A percentile compares a stretch with the other conserved stretches of the same genome.
Conservation (phyloP, 2,888 invertebrate genomes). For the Actias luna region DNA sequence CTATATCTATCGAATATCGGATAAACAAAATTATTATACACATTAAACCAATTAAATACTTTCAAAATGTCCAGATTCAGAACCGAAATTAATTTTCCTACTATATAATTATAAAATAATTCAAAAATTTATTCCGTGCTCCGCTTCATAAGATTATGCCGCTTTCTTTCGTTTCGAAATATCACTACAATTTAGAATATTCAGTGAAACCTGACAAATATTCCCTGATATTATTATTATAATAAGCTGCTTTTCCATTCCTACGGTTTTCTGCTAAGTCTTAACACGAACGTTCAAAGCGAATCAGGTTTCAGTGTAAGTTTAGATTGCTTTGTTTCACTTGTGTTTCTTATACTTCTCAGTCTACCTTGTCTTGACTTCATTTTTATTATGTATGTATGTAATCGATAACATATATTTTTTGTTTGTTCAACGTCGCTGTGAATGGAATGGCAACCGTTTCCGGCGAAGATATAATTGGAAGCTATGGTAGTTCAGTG, state of each 20-base stretch:
- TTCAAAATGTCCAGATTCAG: too few species aligned
- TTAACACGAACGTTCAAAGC: constrained; percentile 43
- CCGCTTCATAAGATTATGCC: background rate
- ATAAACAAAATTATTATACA: too few species aligned
- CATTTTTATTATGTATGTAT: background rate
- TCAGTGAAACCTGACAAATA: constrained; percentile 55
- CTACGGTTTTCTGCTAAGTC: constrained; percentile 36
- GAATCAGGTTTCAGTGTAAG: constrained; percentile 69
- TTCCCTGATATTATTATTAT: constrained; percentile 21
- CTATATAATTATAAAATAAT: too few species aligned
- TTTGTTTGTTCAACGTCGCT: background rate
- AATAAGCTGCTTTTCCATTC: constrained; percentile 66
- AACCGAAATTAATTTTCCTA: too few species aligned
- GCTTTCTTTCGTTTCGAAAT: constrained; percentile 6
- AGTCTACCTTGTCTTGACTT: constrained; percentile 26
- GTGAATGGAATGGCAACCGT: constrained; percentile 3
- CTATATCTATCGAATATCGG: too few species aligned
- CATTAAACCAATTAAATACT: too few species aligned
- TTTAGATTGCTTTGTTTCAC: constrained; percentile 61
- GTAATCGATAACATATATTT: background rate
- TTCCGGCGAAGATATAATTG: background rate
- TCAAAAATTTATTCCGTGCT: too few species aligned
- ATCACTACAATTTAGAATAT: constrained; percentile 17
- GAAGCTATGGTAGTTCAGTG: background rate
- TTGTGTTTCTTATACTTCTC: constrained; percentile 57